Conservation (phyloP, 2,113 vertebrate genomes). For the Podilymbus podiceps region DNA sequence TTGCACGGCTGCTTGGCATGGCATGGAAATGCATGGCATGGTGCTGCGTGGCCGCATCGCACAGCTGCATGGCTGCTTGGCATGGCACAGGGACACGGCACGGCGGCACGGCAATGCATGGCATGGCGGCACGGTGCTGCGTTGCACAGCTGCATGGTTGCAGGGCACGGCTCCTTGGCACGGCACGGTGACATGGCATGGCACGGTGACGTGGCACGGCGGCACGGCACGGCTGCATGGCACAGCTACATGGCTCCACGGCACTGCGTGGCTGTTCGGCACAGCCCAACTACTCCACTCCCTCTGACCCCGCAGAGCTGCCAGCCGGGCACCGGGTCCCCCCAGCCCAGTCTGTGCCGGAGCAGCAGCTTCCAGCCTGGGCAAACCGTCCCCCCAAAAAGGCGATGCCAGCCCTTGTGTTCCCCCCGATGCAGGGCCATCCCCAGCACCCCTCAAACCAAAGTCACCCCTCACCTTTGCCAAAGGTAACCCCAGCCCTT, state of each 20-base stretch:
- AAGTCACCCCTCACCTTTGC: no score
- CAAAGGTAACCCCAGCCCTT: no score
- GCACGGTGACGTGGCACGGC: no score
- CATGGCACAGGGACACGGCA: neutral
- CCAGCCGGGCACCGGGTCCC: fast-evolving
- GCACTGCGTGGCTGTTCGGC: no score
- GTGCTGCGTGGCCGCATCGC: neutral
- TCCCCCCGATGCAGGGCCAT: fast-evolving
- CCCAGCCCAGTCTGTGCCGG: neutral
- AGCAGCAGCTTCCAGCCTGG: fast-evolving
- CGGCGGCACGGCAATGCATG: neutral
- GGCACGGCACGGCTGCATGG: no score
- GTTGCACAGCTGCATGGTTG: neutral
- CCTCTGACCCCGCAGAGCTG: neutral
- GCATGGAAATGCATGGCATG: neutral
- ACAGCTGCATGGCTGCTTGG: neutral
- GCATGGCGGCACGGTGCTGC: neutral
- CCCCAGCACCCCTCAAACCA: no score
- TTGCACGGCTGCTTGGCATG: neutral
- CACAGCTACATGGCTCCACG: neutral
- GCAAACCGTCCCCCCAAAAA: fast-evolving
- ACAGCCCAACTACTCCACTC: no score
- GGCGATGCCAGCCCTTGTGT: no score
- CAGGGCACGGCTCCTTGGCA: neutral
- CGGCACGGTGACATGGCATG: neutral